Evolutionary conservation across 2,888 invertebrate genomes (phyloP), one percentile per base, ranked within the genome.

Genomic region (Slavum lentiscoides): DNA sequence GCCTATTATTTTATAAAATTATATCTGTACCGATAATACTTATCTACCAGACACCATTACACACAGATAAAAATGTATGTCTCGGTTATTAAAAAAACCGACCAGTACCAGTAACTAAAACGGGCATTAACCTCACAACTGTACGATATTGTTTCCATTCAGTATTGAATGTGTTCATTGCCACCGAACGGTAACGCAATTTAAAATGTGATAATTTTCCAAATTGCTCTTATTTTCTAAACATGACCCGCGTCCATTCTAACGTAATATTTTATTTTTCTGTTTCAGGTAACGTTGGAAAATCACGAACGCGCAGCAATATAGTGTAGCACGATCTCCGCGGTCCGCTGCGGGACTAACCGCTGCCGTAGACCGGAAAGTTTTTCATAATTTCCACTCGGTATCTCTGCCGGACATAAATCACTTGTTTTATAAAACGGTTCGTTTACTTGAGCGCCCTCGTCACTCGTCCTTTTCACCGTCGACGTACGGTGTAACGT

Each of bases 271-370:
- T 67, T 75, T 55, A 30, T 68, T 15, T 77, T 77, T 74, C 49
- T 77, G 77, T 77, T 77, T 13, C 77, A 77, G 77, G 77, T 77
- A 77, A 77, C 62, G 59, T 76, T 68, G 67, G 61, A 61, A 53
- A 69, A 70, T 53, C 37, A 77, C 21, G 15, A 69, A 70, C 61
- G 19, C 13, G 58, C 4, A 30, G 9, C 19, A 37, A 2, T 30
- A 30, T 30, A 39, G 55, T 19, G 30, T 30, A 53, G 17, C 53
- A n/a, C 43, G 7, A 39, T 39, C 7, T 7, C 30, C 30, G 19
- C 19, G 55, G 39, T n/a, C n/a, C 4, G 39, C 19, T 21, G 17
- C 55, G 21, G 17, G 55, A 64, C 21, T 23, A 75, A 58, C 23
- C 7, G 15, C 67, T 58, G 67, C 58, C 58, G 49, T 30, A 2